Percentiles rank a stretch among this genome's conserved stretches.
Conservation (phyloP, 2,888 invertebrate genomes). For the Cylindroiulus punctatus region DNA sequence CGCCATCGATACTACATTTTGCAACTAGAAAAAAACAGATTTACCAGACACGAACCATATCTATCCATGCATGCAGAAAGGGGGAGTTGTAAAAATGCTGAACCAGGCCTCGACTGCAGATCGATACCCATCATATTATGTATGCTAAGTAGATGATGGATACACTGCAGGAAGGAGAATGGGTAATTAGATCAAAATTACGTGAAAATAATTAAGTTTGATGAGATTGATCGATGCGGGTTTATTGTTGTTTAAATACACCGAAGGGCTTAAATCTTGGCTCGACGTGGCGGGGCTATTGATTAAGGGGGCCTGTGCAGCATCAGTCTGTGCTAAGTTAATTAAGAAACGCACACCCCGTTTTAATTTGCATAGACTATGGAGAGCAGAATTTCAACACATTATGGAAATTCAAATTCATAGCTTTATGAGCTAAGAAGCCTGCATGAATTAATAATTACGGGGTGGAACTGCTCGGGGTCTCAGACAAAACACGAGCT, state of each 20-base stretch:
- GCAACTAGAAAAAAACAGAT: neutral
- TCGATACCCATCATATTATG: constrained; percentile 43
- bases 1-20: constrained; percentile 8
- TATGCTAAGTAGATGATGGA: constrained; percentile 44
- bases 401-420: constrained; percentile 45
- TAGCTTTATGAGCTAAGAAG: constrained; percentile 29
- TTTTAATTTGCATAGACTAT: constrained; percentile 47
- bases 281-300: constrained; percentile 43
- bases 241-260: constrained; percentile 47
- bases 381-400: constrained; percentile 30
- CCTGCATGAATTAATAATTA: constrained; percentile 43
- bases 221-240: constrained; percentile 47
- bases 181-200: constrained; percentile 43
- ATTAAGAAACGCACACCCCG: constrained; percentile 40
- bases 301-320: constrained; percentile 34
- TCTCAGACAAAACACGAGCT: neutral
- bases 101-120: constrained; percentile 18
- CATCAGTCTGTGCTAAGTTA: constrained; percentile 29
- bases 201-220: constrained; percentile 47
- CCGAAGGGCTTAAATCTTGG: constrained; percentile 45
- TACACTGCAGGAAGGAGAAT: constrained; percentile 45
- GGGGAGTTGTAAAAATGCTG: constrained; percentile 10
- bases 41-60: neutral
- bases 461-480: constrained; percentile 29
- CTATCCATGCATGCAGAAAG: neutral